Base-by-base conservation (phyloP, 2,888 invertebrate genomes). In the Ctena decussata region DNA sequence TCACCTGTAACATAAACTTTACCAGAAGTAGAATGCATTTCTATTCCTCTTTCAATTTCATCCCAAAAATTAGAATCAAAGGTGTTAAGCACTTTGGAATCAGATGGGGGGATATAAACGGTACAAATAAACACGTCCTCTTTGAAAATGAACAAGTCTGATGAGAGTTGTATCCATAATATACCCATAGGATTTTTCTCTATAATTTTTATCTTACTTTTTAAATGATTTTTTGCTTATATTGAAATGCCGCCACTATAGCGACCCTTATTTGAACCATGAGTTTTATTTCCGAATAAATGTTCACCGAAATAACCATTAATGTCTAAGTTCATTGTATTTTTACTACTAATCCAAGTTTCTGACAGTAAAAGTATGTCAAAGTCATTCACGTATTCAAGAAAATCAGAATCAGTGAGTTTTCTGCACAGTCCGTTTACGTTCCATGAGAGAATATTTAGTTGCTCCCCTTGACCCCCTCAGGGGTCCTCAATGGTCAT, bases 71-170 rank as follows among this genome's bases (percentile, higher is more conserved):
- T 30, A 60, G 8, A 27, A 60, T 60, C 60, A n/a, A n/a, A 27
- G 30, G 24, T 11, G n/a, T 12, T 30, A 27, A 60, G n/a, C n/a
- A 60, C 60, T 60, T 30, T n/a, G 12, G 60, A 60, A n/a, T 30
- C 60, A 12, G 60, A 27, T n/a, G 60, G 60, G 60, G 60, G 60
- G n/a, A 60, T 60, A 60, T 60, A 60, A n/a, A n/a, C n/a, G n/a
- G 8, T n/a, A 30, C 60, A 60, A 27, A 60, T 30, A 60, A 27
- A 60, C 8, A 60, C 30, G n/a, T 60, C 60, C n/a, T 60, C 24
- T 60, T 60, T 60, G 30, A n/a, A 60, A 27, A 12, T 12, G 12
- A 60, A 60, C 60, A 60, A 60, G 30, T 60, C 60, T 27, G 24
- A 30, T 8, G 8, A 8, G 11, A 60, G 8, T 60, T 30, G 8